These are phyloP conservation scores for Rhodinocichla rosea DNA, from an alignment of 2,113 vertebrate genomes.

Conservation along the genomic window DNA sequence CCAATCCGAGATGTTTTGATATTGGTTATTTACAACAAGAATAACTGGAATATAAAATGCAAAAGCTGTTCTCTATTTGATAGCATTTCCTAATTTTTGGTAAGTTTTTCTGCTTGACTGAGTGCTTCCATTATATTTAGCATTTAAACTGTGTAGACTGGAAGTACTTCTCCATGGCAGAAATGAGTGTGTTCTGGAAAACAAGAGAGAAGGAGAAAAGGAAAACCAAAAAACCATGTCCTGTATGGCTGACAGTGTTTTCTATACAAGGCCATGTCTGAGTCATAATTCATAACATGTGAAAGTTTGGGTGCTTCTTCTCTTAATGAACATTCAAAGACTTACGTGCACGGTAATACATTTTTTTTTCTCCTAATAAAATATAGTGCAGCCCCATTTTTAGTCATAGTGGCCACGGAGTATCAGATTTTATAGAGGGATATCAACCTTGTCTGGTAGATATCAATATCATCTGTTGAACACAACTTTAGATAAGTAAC, in stretches of 20 bases:
- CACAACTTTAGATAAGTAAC: neutral
- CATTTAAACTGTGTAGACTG: neutral
- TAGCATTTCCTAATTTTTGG: neutral
- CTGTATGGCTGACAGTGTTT: neutral
- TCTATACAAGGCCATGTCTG: neutral
- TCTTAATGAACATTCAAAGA: neutral
- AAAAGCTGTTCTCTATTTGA: neutral
- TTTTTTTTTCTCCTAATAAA: neutral
- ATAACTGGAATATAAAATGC: neutral
- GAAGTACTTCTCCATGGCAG: neutral
- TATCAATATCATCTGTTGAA: neutral
- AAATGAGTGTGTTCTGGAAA: neutral
- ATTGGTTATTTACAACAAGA: neutral
- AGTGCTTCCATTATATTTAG: neutral
- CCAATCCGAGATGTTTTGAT: neutral
- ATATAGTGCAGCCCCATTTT: neutral
- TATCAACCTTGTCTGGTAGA: neutral
- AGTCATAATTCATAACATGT: neutral
- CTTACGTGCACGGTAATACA: no score
- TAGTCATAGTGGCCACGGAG: fast-evolving
- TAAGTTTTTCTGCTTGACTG: neutral
- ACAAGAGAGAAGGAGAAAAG: neutral
- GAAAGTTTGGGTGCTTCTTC: neutral
- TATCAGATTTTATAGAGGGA: neutral
- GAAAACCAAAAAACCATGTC: neutral